These are phyloP conservation scores for Coptotermes formosanus DNA, from an alignment of 1,140 invertebrate species.

Conservation along the genomic window DNA sequence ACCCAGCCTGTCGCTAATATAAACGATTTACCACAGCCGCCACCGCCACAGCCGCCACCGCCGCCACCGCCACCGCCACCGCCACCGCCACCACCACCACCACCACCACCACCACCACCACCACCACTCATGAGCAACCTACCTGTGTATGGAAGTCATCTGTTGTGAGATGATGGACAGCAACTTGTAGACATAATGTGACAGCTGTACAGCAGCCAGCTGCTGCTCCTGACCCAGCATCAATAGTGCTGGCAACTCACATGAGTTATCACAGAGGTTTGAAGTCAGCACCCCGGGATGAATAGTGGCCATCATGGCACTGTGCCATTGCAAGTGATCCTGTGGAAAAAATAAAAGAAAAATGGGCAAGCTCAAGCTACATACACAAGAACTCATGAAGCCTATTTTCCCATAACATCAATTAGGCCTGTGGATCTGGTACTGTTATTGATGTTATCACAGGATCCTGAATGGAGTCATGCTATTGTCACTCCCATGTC, in stretches of 20 bases:
- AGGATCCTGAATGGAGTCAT: too few relatives aligned
- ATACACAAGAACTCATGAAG: background rate
- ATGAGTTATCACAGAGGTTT: constrained; percentile 27
- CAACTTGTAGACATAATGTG: constrained; percentile 78
- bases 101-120: too few relatives aligned
- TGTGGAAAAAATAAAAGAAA: background rate
- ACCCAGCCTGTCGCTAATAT: constrained; percentile 51
- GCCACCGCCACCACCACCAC: too few relatives aligned
- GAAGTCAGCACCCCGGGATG: constrained; percentile 36
- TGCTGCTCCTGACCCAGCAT: constrained; percentile 61
- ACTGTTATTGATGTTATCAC: too few relatives aligned
- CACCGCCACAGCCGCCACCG: too few relatives aligned
- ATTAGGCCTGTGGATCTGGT: too few relatives aligned
- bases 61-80: too few relatives aligned
- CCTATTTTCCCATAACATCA: too few relatives aligned
- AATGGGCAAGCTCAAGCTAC: too few relatives aligned
- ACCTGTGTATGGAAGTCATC: constrained; percentile 80
- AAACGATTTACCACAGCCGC: too few relatives aligned
- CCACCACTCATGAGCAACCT: background rate
- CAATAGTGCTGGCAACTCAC: constrained; percentile 44
- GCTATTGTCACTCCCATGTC: too few relatives aligned
- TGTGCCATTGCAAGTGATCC: constrained; percentile 38
- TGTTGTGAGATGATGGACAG: constrained; percentile 81
- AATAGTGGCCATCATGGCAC: constrained; percentile 38
- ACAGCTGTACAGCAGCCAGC: constrained; percentile 69